phyloP scores from a whole-genome alignment of 2,113 vertebrate species.

The Xiphophorus couchianus region DNA sequence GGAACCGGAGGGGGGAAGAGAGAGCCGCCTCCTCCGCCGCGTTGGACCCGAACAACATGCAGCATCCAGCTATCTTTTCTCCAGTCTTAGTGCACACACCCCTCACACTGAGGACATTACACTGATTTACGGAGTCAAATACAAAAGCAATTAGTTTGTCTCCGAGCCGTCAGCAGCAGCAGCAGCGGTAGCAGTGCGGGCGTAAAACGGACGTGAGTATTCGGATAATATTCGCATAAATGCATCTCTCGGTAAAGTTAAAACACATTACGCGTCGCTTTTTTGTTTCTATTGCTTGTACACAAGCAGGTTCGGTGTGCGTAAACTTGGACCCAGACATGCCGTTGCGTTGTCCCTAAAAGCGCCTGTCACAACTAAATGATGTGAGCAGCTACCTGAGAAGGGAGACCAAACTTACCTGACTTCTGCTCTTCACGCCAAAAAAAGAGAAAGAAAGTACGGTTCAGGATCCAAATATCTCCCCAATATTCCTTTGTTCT shows the following conservation, averaged over 20 bases:
- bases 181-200: constrained; percentile 57
- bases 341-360: constrained; percentile 68
- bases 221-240: constrained; percentile 41
- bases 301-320: constrained; percentile 51
- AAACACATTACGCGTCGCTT: constrained; percentile 18
- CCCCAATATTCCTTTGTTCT: constrained; percentile 89
- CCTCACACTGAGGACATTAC: constrained; percentile 69
- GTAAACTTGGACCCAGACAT: constrained; percentile 61
- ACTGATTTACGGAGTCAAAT: constrained; percentile 69
- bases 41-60: constrained; percentile 58
- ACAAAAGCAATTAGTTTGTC: constrained; percentile 80
- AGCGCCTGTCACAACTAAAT: constrained; percentile 85
- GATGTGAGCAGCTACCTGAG: constrained; percentile 79
- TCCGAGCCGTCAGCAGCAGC: constrained; percentile 64
- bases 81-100: constrained; percentile 52
- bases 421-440: constrained; percentile 87
- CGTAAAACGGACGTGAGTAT: constrained; percentile 70
- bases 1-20: constrained; percentile 37
- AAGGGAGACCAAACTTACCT: constrained; percentile 96
- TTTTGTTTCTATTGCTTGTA: not conserved
- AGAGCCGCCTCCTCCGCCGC: constrained; percentile 47
- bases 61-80: constrained; percentile 58
- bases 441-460: constrained; percentile 91
- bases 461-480: constrained; percentile 87
- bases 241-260: constrained; percentile 54